phyloP scores from a whole-genome alignment of 92 coral and sea anemone genomes.

The Phymanthus crucifer region DNA sequence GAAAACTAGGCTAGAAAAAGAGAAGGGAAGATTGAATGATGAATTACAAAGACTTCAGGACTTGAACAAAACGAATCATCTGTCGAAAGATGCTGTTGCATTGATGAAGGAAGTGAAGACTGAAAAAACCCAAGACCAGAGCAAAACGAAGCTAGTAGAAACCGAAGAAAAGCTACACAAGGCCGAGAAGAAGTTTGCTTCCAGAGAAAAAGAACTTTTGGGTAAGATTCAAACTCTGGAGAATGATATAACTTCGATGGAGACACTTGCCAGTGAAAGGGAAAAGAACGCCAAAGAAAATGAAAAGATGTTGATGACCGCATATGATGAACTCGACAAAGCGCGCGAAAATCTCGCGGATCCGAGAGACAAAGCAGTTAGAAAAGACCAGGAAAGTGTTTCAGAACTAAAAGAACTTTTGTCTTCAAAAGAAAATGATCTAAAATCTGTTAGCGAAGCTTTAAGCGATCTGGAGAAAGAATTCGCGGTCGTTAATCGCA shows the following conservation, averaged over 20 bases:
- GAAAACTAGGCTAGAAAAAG: conserved; percentile 67
- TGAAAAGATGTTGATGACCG: conserved; percentile 44
- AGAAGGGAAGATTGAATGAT: conserved; percentile 54
- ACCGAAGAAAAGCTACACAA: conserved; percentile 46
- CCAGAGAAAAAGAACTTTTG: conserved; percentile 30
- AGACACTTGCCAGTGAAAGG: conserved; percentile 37
- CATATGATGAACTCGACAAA: conserved; percentile 55
- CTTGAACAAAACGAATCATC: conserved; percentile 62
- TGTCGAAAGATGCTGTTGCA: conserved; percentile 68
- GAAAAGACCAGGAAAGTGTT: conserved; percentile 36
- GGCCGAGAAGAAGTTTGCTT: conserved; percentile 23
- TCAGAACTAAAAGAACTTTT: conserved; percentile 34
- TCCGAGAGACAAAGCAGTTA: conserved; percentile 32
- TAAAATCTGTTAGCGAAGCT: conserved; percentile 38
- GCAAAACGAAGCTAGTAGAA: conserved; percentile 47
- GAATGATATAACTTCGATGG: conserved; percentile 44
- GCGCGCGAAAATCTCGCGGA: conserved; percentile 46
- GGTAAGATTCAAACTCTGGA: conserved; percentile 52
- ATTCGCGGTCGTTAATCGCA: conserved; percentile 47
- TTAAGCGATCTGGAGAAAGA: conserved; percentile 51
- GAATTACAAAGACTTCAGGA: conserved; percentile 56
- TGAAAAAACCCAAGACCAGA: conserved; percentile 44
- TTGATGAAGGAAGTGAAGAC: conserved; percentile 72
- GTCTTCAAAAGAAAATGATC: conserved; percentile 41
- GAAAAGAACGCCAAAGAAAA: conserved; percentile 43